Evolutionary conservation across 2,888 invertebrate species (phyloP), one percentile per base, ranked within the genome.

Genomic region (Chrysomela aeneicollis): DNA sequence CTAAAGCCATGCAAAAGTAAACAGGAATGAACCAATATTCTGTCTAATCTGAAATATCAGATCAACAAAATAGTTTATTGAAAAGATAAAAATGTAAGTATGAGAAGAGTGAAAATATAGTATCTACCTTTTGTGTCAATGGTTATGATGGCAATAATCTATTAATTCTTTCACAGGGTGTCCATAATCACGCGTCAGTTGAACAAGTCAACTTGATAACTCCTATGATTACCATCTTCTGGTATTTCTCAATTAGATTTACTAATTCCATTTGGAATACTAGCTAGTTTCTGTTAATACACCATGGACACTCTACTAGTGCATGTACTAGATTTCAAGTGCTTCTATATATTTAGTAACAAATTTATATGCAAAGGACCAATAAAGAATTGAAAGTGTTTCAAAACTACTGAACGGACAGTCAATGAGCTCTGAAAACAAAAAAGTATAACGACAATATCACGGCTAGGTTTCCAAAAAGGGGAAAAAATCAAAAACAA

Each of bases 11-110:
- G 26, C 26, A 5, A 26, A 26, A 26, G 26, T 26, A 26, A 26
- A 6, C 3, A 26, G 35, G 35, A 35, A 35, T 10, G 35, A 35
- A 35, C 12, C 12, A 35, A 12, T 35, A 35, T 35, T 35, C 2
- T 35, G 2, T n/a, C 42, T 4, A 15, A 15, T n/a, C 42, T 4
- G 42, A 42, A 15, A 42, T 15, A n/a, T 42, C 4, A 26, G 26
- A 26, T 26, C 26, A 26, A 42, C n/a, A 3, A n/a, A 42, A 35
- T 3, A 42, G 42, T 42, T 42, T 12, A n/a, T 42, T 42, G 15
- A 12, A 15, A 42, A 37, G 37, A 55, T 18, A 42, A 47, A 26
- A 57, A 57, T 57, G 57, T 57, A 57, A 57, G 57, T 57, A 57
- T 57, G 26, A 46, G 18, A 15, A 17, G 57, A 15, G 46, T 46